phyloP scores from a whole-genome alignment of 2,888 invertebrate genomes.

The Pegoplata infirma region DNA sequence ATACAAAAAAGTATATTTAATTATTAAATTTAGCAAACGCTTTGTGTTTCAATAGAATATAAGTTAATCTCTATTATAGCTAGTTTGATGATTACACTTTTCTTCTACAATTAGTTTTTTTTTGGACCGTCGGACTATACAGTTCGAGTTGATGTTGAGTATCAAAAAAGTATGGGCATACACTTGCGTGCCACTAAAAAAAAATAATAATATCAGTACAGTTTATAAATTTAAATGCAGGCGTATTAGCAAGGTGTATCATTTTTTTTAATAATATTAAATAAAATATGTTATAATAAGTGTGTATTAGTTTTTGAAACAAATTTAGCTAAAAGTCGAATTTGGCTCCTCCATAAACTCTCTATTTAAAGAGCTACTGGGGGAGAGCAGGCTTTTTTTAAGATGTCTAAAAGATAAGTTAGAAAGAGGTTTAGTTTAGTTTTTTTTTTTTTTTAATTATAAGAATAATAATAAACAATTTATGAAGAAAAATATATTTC shows the following conservation, averaged over 20 bases:
- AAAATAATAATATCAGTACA: background rate
- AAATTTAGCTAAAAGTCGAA: slow-evolving; percentile 67
- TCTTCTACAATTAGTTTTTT: background rate
- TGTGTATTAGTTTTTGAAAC: slow-evolving; percentile 53
- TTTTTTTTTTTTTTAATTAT: slow-evolving; percentile 38
- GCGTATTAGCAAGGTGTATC: slow-evolving; percentile 12
- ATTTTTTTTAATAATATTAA: slow-evolving; percentile 18
- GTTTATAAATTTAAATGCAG: slow-evolving; percentile 15
- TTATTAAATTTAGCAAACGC: slow-evolving; percentile 50
- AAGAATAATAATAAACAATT: slow-evolving; percentile 58
- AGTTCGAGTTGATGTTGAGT: background rate
- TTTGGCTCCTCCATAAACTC: slow-evolving; percentile 65
- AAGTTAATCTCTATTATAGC: slow-evolving; percentile 41
- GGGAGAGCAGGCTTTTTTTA: slow-evolving; percentile 68
- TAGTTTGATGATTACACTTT: slow-evolving; percentile 1
- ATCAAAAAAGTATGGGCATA: background rate
- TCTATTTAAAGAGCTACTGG: slow-evolving; percentile 20
- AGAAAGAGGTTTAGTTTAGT: slow-evolving; percentile 41
- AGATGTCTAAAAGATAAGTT: slow-evolving; percentile 52
- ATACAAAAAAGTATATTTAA: slow-evolving; percentile 42
- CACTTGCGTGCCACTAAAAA: slow-evolving; percentile 2
- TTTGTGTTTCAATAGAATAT: slow-evolving; percentile 59
- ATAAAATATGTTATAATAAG: slow-evolving; percentile 49
- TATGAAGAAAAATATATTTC: slow-evolving; percentile 31
- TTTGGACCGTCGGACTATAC: background rate